Conservation (phyloP, 2,888 invertebrate species). For the Colostygia pectinataria region DNA sequence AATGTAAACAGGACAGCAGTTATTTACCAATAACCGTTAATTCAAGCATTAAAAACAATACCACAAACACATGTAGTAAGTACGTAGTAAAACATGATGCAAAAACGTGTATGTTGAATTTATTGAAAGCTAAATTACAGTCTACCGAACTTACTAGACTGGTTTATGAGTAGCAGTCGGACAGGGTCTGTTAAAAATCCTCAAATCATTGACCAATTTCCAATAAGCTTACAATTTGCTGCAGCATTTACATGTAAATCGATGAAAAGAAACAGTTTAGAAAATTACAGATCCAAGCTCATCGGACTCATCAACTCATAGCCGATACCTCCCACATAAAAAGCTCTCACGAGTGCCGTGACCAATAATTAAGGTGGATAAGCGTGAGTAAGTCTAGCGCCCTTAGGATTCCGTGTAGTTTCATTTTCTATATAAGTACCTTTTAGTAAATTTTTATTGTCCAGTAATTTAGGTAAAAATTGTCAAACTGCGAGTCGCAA, state of each 20-base stretch:
- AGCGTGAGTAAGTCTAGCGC: neutral
- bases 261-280: conserved; percentile 34
- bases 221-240: conserved; percentile 28
- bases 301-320: conserved; percentile 42
- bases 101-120: conserved; percentile 26
- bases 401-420: neutral
- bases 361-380: conserved; percentile 47
- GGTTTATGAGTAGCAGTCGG: conserved; percentile 18
- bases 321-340: conserved; percentile 58
- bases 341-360: conserved; percentile 51
- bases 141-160: conserved; percentile 28
- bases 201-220: conserved; percentile 26
- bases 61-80: neutral
- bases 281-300: conserved; percentile 32
- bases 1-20: conserved; percentile 29
- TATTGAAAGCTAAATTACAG: conserved; percentile 33
- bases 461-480: too few relatives aligned
- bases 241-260: conserved; percentile 33
- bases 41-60: conserved; percentile 21
- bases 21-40: conserved; percentile 20
- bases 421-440: too few relatives aligned
- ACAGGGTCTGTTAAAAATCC: conserved; percentile 17
- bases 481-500: too few relatives aligned
- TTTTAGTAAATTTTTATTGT: too few relatives aligned
- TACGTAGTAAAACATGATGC: conserved; percentile 7